Conservation (phyloP, 2,113 vertebrate genomes). For the Hemicordylus capensis region DNA sequence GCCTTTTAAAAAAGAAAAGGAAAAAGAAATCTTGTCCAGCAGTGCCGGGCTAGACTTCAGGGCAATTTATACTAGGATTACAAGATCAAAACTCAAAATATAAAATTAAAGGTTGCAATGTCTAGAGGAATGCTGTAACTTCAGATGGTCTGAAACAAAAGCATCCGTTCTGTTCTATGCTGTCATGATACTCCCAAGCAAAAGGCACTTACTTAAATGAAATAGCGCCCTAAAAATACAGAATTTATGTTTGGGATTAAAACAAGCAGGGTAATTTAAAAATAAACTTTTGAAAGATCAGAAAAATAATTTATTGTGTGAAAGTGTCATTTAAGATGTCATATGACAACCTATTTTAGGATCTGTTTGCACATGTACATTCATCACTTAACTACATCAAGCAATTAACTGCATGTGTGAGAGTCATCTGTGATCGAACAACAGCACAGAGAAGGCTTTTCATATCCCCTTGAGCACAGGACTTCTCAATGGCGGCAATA, state of each 20-base stretch:
- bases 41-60: neutral
- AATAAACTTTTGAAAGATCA: neutral
- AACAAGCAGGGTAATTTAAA: neutral
- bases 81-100: slow-evolving; percentile 8
- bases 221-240: neutral
- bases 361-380: neutral
- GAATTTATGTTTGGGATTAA: neutral
- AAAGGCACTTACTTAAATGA: neutral
- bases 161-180: neutral
- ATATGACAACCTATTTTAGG: neutral
- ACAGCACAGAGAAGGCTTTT: neutral
- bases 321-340: neutral
- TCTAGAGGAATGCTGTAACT: neutral
- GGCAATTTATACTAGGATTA: neutral
- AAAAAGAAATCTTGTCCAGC: neutral
- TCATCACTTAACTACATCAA: neutral
- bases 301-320: neutral
- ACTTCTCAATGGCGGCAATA: neutral
- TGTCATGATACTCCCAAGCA: neutral
- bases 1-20: neutral
- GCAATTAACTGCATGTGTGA: neutral
- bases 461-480: neutral
- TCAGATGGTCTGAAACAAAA: neutral
- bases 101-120: neutral
- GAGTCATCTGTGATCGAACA: neutral